Base-by-base conservation (phyloP, 2,797 vertebrate genomes). In the Danio aesculapii region DNA sequence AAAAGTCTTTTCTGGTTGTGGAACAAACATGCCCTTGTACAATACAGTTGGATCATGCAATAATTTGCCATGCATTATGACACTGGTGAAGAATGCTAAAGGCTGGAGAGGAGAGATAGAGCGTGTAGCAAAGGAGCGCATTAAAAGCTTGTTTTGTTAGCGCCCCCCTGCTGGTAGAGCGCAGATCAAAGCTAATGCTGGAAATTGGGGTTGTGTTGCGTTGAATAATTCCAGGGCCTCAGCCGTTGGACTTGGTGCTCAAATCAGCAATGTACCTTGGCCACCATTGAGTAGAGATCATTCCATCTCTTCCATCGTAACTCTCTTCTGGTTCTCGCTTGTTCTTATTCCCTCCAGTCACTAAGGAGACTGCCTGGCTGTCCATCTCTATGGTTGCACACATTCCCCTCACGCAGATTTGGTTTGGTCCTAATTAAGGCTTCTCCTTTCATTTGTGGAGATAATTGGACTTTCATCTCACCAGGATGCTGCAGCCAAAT, bases 391-490 rank as follows among this genome's bases (percentile, higher is more conserved):
- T 92, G 92, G 91, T 61, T 75, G 75, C 46, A 91, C 92, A 94
- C 93, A 95, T 94, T 95, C 95, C 93, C 95, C 94, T 93, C 78
- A 92, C 94, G 75, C 90, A 93, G 94, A 95, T 95, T 93, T 93
- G 94, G 94, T 93, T 91, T 91, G 91, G 93, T 92, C 95, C 95
- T 96, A 97, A 96, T 97, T 96, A 96, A 95, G 83, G 83, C 93
- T 93, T 94, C 94, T 95, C 94, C 94, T 95, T 95, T 95, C 95
- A 95, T 95, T 96, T 95, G 95, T 92, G 92, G 90, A 95, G 95
- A 96, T 96, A 96, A 96, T 96, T 96, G 95, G 95, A 95, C 95
- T 96, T 96, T 96, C 95, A 96, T 96, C 96, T 96, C 96, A 95
- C 95, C 95, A 95, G 95, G 96, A 96, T 92, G 94, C 95, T 94